phyloP scores from a whole-genome alignment of 2,797 vertebrate genomes.

The Karalla daura region DNA sequence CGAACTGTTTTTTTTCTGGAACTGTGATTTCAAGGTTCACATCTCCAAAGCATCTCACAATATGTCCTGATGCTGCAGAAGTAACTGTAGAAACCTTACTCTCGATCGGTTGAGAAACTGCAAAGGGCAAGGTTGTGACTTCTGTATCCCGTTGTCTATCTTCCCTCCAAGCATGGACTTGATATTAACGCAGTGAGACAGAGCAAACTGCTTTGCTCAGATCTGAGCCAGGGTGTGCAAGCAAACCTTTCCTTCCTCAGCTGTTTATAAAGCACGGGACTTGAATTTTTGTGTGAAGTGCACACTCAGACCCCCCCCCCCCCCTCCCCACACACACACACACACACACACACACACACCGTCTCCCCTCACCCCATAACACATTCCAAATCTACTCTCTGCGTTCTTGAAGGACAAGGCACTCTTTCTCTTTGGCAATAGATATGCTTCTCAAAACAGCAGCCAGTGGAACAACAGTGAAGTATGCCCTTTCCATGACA shows the following conservation, averaged over 20 bases:
- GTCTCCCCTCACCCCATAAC: constrained; percentile 40
- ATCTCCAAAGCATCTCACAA: constrained; percentile 53
- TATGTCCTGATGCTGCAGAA: constrained; percentile 56
- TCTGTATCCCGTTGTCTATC: constrained; percentile 60
- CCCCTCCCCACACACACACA: too few species aligned
- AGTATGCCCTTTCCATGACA: constrained; percentile 76
- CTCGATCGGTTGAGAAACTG: constrained; percentile 64
- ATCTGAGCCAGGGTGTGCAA: constrained; percentile 57
- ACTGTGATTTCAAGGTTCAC: constrained; percentile 56
- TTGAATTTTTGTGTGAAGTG: constrained; percentile 20
- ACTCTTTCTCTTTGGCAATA: constrained; percentile 68
- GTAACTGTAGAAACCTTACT: constrained; percentile 54
- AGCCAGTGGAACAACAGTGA: constrained; percentile 72
- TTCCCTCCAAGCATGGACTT: constrained; percentile 71
- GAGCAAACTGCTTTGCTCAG: constrained; percentile 64
- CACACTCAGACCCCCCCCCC: constrained; percentile 30
- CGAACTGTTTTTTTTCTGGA: constrained; percentile 13
- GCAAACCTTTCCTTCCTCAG: constrained; percentile 48
- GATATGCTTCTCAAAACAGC: constrained; percentile 75
- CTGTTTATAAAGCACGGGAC: constrained; percentile 34
- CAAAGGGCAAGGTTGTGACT: constrained; percentile 79
- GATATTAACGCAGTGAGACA: constrained; percentile 77
- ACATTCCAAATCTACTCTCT: constrained; percentile 42
- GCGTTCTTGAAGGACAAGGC: constrained; percentile 64
- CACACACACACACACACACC: too few species aligned